Percentiles rank a stretch among this genome's conserved stretches.
Conservation (phyloP, 2,888 invertebrate genomes). For the Bimastos eiseni region DNA sequence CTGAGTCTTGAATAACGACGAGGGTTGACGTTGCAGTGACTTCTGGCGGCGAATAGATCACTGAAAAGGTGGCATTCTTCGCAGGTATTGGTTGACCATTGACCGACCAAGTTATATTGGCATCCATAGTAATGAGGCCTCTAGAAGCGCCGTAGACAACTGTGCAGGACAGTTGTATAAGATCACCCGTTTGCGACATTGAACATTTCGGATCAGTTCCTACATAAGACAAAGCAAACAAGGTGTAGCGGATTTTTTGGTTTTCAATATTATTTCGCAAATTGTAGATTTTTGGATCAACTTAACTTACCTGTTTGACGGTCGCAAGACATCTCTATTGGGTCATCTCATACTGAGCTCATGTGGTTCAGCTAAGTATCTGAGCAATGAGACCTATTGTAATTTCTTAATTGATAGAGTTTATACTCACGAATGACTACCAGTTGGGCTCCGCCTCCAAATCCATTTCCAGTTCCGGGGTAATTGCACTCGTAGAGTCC, state of each 20-base stretch:
- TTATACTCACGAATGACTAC: neutral
- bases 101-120: neutral
- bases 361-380: no score
- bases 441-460: neutral
- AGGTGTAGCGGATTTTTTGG: neutral
- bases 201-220: neutral
- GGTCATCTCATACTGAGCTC: no score
- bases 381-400: no score
- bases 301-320: neutral
- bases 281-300: neutral
- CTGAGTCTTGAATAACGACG: neutral
- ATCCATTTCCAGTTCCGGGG: neutral
- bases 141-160: neutral
- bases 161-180: neutral
- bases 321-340: neutral
- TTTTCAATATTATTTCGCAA: no score
- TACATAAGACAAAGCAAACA: neutral
- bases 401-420: neutral
- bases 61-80: neutral
- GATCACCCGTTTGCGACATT: neutral
- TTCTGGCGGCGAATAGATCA: neutral
- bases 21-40: neutral
- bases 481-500: neutral
- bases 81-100: neutral
- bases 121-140: neutral